phyloP scores from a whole-genome alignment of 2,888 invertebrate species.

The Drosophila nr. perissopoda region DNA sequence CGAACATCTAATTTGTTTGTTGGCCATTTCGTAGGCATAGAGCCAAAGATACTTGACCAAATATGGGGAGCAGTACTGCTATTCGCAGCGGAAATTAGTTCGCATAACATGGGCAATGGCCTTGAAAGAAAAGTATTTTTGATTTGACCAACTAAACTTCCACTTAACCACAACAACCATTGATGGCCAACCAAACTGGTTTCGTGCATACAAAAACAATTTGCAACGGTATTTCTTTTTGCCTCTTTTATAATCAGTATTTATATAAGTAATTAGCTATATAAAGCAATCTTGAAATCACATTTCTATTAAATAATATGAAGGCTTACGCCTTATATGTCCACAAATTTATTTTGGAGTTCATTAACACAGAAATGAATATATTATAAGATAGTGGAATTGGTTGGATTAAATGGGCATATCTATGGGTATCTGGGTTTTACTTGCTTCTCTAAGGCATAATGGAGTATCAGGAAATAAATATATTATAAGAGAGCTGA shows the following conservation, averaged over 20 bases:
- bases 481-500: background rate
- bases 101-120: slow-evolving; percentile 20
- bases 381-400: background rate
- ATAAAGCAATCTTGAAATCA: background rate
- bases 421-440: background rate
- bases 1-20: slow-evolving; percentile 24
- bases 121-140: slow-evolving; percentile 36
- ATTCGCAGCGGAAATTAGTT: slow-evolving; percentile 41
- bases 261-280: slow-evolving; percentile 9
- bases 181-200: slow-evolving; percentile 9
- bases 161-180: background rate
- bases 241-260: background rate
- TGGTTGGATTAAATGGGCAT: background rate
- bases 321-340: background rate
- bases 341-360: background rate
- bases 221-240: background rate
- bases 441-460: background rate
- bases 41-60: slow-evolving; percentile 69
- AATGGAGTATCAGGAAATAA: background rate
- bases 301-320: background rate
- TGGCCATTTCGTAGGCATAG: background rate
- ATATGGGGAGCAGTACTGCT: slow-evolving; percentile 52
- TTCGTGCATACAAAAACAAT: background rate
- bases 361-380: background rate
- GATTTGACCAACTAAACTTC: slow-evolving; percentile 1